Evolutionary conservation across 2,888 invertebrate species (phyloP), one percentile per base, ranked within the genome.

Genomic region (Drosophila antonietae): DNA sequence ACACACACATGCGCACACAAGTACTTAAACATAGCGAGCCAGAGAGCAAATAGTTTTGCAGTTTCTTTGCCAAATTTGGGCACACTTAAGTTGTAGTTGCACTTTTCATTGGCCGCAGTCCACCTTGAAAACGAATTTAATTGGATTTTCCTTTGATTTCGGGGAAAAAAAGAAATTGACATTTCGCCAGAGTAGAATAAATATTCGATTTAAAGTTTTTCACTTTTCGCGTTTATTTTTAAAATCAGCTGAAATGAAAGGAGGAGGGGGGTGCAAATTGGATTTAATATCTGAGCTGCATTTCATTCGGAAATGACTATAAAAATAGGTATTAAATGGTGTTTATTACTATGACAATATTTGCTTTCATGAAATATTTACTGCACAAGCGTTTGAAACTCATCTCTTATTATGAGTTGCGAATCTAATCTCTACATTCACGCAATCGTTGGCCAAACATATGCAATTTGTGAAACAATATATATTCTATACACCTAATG

Each of bases 61-160:
- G 37, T 66, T 76, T 52, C 18, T 56, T 71, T 70, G 70, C 71
- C 71, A 64, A 67, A 66, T 75, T 69, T 65, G 75, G 75, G 58
- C 78, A 73, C 62, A 55, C 73, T 73, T 73, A 23, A 37, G 47
- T 53, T 39, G 43, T 56, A 43, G 47, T 67, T 59, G 56, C 57
- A 43, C 28, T 55, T 55, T 59, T 39, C 20, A 37, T 47, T 62
- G 61, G 43, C 39, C 55, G 6, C 51, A 51, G 51, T 23, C 56
- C 37, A 83, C 76, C 82, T 85, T 81, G 68, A 88, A 80, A 74
- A 53, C 35, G 35, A 68, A 71, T 75, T 68, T 66, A 20, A 63
- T 53, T 74, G 56, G 53, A 73, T 53, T 81, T 44, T 14, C 31
- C 31, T 37, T 52, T 44, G 31, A 9, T 18, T 61, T 49, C 10